Evolutionary conservation across 2,797 vertebrate genomes (phyloP).

Genomic region (Heteromormyrus szaboi): DNA sequence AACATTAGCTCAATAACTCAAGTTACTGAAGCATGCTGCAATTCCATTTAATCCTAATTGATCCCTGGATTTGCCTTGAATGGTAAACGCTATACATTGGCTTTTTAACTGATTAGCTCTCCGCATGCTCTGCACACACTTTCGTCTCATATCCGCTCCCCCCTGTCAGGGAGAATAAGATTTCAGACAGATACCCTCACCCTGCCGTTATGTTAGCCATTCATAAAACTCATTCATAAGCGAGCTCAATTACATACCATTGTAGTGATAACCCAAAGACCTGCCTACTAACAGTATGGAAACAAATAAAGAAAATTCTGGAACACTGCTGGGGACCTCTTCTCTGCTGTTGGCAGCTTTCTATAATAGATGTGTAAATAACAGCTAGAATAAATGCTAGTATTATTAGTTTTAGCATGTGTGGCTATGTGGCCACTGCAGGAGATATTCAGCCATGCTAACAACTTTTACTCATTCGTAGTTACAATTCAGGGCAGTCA

Average conservation of each 20-base stretch:
- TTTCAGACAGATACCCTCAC: background rate
- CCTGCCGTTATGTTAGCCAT: background rate
- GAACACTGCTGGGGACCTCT: background rate
- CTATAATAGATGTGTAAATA: background rate
- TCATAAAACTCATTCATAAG: background rate
- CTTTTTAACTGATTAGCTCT: background rate
- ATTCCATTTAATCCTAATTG: slow-evolving; percentile 6
- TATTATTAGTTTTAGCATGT: background rate
- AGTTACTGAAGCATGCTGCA: slow-evolving; percentile 7
- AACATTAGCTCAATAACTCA: slow-evolving; percentile 8
- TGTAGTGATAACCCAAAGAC: background rate
- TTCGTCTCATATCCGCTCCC: background rate
- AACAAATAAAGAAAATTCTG: background rate
- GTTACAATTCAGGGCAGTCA: background rate
- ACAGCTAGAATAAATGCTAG: background rate
- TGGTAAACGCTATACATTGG: slow-evolving; percentile 36
- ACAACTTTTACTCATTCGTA: background rate
- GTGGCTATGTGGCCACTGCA: background rate
- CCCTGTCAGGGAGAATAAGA: background rate
- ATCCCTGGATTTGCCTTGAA: slow-evolving; percentile 11
- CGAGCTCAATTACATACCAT: background rate
- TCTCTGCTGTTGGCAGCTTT: background rate
- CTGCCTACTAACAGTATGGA: background rate
- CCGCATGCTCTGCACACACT: background rate
- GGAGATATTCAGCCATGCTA: background rate